phyloP scores from a whole-genome alignment of 2,888 invertebrate genomes.

The Noctua fimbriata region DNA sequence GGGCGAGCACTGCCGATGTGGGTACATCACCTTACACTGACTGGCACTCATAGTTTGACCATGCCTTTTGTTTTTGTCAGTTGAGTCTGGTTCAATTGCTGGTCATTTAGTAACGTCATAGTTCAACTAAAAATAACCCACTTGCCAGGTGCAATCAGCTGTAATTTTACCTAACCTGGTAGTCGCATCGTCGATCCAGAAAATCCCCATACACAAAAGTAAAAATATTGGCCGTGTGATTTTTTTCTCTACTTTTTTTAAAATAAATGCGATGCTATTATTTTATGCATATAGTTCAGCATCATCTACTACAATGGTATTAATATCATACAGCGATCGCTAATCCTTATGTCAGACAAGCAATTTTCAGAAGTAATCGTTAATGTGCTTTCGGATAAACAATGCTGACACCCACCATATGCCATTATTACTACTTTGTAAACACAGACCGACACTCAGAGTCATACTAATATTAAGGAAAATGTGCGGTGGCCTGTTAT shows the following conservation, averaged over 20 bases:
- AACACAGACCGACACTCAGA: neutral
- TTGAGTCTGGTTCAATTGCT: neutral
- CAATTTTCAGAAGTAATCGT: neutral
- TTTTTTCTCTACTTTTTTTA: neutral
- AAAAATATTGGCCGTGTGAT: neutral
- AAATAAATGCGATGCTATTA: neutral
- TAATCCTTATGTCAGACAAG: neutral
- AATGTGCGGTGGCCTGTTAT: constrained; percentile 50
- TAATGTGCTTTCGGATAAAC: constrained; percentile 24
- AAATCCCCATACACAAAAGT: neutral
- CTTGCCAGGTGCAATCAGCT: neutral
- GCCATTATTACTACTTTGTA: neutral
- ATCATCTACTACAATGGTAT: neutral
- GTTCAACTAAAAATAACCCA: neutral
- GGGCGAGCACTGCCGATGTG: constrained; percentile 3
- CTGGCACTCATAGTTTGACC: constrained; percentile 5
- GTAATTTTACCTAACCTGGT: constrained; percentile 1
- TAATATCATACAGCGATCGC: neutral
- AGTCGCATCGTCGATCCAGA: neutral
- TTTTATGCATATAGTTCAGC: neutral
- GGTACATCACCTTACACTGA: constrained; percentile 29
- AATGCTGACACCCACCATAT: constrained; percentile 19
- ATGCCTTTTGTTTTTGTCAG: neutral
- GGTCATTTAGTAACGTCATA: neutral
- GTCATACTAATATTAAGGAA: constrained; percentile 20